Percentiles rank a stretch among this genome's conserved stretches.
phyloP scores from a whole-genome alignment of 1,140 invertebrate species.

The Meloidogyne hapla region DNA sequence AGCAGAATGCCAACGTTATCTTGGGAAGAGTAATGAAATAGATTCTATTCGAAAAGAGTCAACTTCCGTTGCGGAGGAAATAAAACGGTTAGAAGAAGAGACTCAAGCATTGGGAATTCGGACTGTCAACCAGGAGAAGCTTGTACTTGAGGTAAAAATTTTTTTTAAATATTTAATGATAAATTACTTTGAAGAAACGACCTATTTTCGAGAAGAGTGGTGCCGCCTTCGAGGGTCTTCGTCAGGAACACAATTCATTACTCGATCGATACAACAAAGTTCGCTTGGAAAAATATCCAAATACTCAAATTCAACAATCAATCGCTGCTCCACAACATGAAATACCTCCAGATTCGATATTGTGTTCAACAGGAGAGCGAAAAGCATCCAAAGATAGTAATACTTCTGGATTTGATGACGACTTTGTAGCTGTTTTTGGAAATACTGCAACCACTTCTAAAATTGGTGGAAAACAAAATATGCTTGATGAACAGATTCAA shows the following conservation, averaged over 20 bases:
- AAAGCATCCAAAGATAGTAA: neutral
- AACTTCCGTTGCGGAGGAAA: conserved; percentile 33
- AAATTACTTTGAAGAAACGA: conserved; percentile 30
- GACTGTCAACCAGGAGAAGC: conserved; percentile 46
- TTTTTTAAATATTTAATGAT: neutral
- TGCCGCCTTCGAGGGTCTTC: conserved; percentile 17
- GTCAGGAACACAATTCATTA: conserved; percentile 31
- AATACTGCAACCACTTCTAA: neutral
- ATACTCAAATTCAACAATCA: neutral
- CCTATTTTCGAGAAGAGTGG: conserved; percentile 32
- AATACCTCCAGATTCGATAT: neutral
- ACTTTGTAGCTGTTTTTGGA: conserved; percentile 26
- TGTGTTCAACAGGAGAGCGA: neutral
- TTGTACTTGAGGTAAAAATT: conserved; percentile 42
- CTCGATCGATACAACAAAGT: conserved; percentile 18
- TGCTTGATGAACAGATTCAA: neutral
- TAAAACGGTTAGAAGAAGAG: conserved; percentile 33
- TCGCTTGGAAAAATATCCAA: conserved; percentile 3
- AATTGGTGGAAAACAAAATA: neutral
- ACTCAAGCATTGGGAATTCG: conserved; percentile 18
- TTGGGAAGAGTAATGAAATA: conserved; percentile 47
- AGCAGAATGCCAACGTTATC: conserved; percentile 42
- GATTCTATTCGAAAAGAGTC: conserved; percentile 36
- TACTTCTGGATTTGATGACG: conserved; percentile 29
- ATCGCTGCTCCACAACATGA: neutral